A percentile compares a stretch with the other conserved stretches of the same genome.
Evolutionary conservation across 2,888 invertebrate genomes (phyloP).

Genomic region (Eupithecia insigniata): DNA sequence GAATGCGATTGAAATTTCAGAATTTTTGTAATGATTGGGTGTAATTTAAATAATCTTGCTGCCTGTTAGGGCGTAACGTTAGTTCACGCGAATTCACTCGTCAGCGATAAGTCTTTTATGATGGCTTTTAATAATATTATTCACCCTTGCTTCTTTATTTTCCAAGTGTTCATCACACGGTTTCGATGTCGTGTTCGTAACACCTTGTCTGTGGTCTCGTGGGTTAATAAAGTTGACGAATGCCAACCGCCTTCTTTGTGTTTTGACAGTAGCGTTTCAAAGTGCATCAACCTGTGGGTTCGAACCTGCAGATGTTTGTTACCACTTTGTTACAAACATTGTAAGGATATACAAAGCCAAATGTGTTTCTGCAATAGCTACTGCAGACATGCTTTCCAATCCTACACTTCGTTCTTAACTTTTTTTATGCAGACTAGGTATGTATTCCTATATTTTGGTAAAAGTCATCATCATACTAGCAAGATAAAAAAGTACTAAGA

Average conservation of each 20-base stretch:
- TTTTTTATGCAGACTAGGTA: no score
- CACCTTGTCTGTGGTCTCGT: neutral
- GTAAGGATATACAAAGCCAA: neutral
- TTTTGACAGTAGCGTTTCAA: neutral
- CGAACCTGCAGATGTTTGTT: neutral
- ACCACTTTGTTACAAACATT: neutral
- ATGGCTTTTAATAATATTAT: neutral
- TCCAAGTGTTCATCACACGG: neutral
- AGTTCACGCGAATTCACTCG: neutral
- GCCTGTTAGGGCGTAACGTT: no score
- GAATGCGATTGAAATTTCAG: neutral
- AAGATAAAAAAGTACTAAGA: no score
- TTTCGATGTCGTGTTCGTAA: neutral
- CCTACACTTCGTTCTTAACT: neutral
- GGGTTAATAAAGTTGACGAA: slow-evolving; percentile 3
- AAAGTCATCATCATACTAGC: no score
- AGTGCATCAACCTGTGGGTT: neutral
- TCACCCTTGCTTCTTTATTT: neutral
- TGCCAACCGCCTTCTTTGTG: neutral
- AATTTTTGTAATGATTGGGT: neutral
- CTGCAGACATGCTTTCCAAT: neutral
- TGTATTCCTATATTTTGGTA: no score
- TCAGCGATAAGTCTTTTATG: neutral
- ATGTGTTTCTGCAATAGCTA: neutral
- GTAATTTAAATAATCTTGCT: neutral